A percentile compares a stretch with the other conserved stretches of the same genome.
Evolutionary conservation across 1,140 invertebrate genomes (phyloP).

Genomic region (Anastrepha obliqua): DNA sequence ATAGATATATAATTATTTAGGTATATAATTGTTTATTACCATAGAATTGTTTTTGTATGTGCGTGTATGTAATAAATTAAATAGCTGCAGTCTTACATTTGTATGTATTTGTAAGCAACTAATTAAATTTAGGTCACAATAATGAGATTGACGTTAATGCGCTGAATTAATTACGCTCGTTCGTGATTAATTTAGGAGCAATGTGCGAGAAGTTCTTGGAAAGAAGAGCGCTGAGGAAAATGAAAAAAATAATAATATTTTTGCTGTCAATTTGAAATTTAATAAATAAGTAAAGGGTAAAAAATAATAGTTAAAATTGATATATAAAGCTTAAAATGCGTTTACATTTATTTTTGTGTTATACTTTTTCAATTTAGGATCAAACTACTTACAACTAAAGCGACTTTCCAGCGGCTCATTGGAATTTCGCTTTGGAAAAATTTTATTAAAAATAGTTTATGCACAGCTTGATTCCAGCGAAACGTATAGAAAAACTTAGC

Average conservation of each 20-base stretch:
- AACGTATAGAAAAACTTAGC: neutral
- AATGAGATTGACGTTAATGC: conserved; percentile 22
- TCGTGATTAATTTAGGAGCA: conserved; percentile 19
- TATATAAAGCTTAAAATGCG: neutral
- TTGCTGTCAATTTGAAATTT: conserved; percentile 43
- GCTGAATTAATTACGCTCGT: neutral
- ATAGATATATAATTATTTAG: no score
- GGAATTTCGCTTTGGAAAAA: conserved; percentile 54
- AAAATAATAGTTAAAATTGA: neutral
- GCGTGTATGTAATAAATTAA: conserved; percentile 1
- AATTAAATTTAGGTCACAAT: conserved; percentile 24
- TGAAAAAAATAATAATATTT: neutral
- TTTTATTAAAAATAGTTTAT: neutral
- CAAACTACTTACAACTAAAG: conserved; percentile 47
- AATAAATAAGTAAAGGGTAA: neutral
- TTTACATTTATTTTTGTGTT: neutral
- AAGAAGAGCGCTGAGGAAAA: conserved; percentile 9
- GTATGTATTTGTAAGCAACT: neutral
- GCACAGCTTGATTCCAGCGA: conserved; percentile 54
- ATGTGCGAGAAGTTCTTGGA: neutral
- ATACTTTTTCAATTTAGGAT: neutral
- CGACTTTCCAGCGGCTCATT: conserved; percentile 58
- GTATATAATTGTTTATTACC: no score
- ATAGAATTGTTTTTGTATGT: neutral
- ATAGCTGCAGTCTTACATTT: neutral